Base-by-base conservation (phyloP, 2,113 vertebrate species). In the Etheostoma cragini region DNA sequence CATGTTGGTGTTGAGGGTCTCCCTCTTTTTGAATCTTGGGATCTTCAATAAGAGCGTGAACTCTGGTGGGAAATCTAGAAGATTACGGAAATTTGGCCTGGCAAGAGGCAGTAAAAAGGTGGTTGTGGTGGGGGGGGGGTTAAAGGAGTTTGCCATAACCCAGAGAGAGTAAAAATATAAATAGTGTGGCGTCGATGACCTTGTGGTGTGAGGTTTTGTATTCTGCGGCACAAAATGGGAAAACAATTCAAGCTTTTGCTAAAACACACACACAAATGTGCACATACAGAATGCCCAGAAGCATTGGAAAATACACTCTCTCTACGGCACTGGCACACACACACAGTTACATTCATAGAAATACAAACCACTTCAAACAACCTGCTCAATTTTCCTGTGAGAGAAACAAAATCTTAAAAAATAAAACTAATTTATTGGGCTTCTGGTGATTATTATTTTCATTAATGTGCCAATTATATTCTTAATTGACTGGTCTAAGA, bases 31-130 rank as follows among this genome's bases (percentile, higher is more conserved):
- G 76, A 89, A 83, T 78, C 57, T 53, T 24, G 62, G 65, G 81
- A 82, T 91, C 84, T 87, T 89, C 85, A 90, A 88, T 89, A 82
- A 78, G 78, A 84, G 82, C 21, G 53, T 81, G 81, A 88, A 88
- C 76, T 91, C 89, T 89, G 72, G 79, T 85, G 92, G 91, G 92
- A 92, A 94, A 94, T 91, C 80, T 85, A 65, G 77, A 88, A 91
- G 86, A 93, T 94, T 87, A 89, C 81, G 65, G 85, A 93, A 88
- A 91, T 84, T 90, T 62, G 72, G 82, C 83, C 75, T 64, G 65
- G 86, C 62, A 60, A 79, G 84, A 89, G 86, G 86, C 89, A 78
- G 76, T 87, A 81, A 84, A 81, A 85, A 81, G 78, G 62, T 69
- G 83, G 73, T 84, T 80, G 72, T 76, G 77, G 73, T 77, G 76